Evolutionary conservation across 2,797 vertebrate genomes (phyloP), one percentile per base, ranked within the genome.

Genomic region (Enteromius thamalakanensis): DNA sequence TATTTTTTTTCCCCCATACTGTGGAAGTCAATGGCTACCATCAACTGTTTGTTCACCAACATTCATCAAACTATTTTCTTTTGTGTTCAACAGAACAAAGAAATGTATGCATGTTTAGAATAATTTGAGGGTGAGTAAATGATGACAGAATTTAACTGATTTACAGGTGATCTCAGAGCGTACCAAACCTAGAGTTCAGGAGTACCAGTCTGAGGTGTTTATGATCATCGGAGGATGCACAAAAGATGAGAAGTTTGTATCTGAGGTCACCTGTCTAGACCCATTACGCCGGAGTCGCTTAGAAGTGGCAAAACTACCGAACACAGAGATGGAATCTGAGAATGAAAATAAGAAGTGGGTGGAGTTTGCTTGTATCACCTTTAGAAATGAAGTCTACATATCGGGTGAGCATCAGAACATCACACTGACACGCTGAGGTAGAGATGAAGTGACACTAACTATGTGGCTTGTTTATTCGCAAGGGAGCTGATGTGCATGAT

Each of bases 161-260:
- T 70, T 17, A 74, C n/a, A 99, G 97, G 96, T 99, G 79, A 97
- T 99, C 85, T 97, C 97, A 0, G 96, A 98, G 89, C 95, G 97
- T 80, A 99, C 98, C 84, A 99, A 99, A 90, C 98, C 98, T 75
- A 95, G 98, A 58, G 90, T 96, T 90, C 94, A 91, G 0, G 96
- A 98, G 91, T 98, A 96, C 91, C 95, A 98, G 76, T 99, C 98
- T 0, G 97, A 99, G 90, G 98, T 99, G 76, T 99, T 99, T 89
- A 96, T 99, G 94, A 98, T 99, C 90, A 97, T 99, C 2, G 97
- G 98, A 0, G 98, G 98, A 84, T 99, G 98, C 91, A 98, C 97
- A 0, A 98, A 96, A 92, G 97, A 99, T 2, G 98, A 99, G 75
- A 96, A 95, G 82, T 99, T 98, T 92, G 94, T 99, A 69, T 95